Evolutionary conservation across 2,797 vertebrate species (phyloP).

Genomic region (Cyclopterus lumpus): DNA sequence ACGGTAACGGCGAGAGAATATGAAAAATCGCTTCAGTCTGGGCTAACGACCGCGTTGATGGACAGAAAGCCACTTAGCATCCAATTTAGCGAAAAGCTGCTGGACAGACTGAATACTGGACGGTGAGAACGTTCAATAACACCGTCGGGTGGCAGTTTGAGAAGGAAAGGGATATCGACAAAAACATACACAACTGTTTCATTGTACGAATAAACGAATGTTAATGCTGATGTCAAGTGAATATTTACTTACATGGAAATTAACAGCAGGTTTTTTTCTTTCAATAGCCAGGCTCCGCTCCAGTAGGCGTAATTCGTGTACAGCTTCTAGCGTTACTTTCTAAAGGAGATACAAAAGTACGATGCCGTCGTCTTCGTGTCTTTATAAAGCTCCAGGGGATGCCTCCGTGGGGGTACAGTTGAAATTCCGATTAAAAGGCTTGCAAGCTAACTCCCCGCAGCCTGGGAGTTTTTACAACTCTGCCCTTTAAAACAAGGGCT

Average conservation of each 20-base stretch:
- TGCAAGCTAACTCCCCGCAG: constrained; percentile 73
- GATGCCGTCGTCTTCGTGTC: constrained; percentile 12
- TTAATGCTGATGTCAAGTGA: background rate
- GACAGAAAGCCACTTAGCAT: constrained; percentile 39
- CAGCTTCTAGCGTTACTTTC: constrained; percentile 23
- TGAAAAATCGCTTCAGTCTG: background rate
- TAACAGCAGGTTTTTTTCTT: constrained; percentile 56
- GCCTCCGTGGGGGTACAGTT: constrained; percentile 42
- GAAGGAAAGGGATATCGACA: rapidly evolving
- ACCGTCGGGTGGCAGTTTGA: background rate
- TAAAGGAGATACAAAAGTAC: constrained; percentile 45
- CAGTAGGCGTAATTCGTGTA: constrained; percentile 12
- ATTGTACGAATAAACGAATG: rapidly evolving
- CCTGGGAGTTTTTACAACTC: constrained; percentile 88
- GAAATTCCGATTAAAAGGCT: constrained; percentile 48
- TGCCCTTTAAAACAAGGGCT: constrained; percentile 82
- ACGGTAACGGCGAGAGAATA: background rate
- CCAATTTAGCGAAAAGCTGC: constrained; percentile 35
- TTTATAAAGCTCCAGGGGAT: constrained; percentile 63
- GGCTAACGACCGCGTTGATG: background rate
- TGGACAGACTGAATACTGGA: background rate
- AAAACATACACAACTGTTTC: background rate
- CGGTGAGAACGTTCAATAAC: background rate
- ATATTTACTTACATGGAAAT: constrained; percentile 77
- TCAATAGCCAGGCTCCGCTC: constrained; percentile 36